Evolutionary conservation across 2,113 vertebrate species (phyloP).

Genomic region (Tautogolabrus adspersus): DNA sequence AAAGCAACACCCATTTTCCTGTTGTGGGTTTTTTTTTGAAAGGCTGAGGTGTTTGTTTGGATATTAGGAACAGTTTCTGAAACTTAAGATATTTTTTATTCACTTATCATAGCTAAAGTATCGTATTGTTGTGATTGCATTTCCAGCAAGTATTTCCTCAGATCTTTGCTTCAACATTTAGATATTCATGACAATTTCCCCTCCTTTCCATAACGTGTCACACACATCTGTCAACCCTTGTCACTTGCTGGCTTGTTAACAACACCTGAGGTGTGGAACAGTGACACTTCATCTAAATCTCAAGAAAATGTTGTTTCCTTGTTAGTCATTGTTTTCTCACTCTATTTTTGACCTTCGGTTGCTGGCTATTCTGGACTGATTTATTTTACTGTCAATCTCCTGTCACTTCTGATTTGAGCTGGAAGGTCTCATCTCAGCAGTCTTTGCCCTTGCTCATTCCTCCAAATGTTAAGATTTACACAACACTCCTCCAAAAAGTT

Average conservation of each 20-base stretch:
- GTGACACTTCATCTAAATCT: slow-evolving; percentile 68
- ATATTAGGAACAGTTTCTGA: background rate
- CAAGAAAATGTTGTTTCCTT: slow-evolving; percentile 68
- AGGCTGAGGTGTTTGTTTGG: background rate
- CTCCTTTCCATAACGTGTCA: slow-evolving; percentile 25
- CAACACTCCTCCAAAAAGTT: slow-evolving; percentile 26
- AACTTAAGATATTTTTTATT: background rate
- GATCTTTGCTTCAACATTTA: background rate
- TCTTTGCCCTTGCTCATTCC: slow-evolving; percentile 80
- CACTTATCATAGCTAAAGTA: background rate
- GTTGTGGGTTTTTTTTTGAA: background rate
- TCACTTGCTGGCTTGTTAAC: slow-evolving; percentile 63
- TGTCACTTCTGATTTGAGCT: slow-evolving; percentile 80
- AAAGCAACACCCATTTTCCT: too few species aligned
- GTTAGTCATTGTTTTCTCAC: slow-evolving; percentile 74
- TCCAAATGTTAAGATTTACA: slow-evolving; percentile 65
- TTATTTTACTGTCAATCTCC: slow-evolving; percentile 82
- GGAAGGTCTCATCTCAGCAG: slow-evolving; percentile 63
- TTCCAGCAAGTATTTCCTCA: background rate
- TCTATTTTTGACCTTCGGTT: slow-evolving; percentile 76
- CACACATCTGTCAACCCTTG: slow-evolving; percentile 53
- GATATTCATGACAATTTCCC: background rate
- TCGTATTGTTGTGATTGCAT: background rate
- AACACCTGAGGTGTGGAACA: slow-evolving; percentile 59
- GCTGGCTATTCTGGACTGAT: slow-evolving; percentile 77